A percentile compares a stretch with the other conserved stretches of the same genome.
phyloP scores from a whole-genome alignment of 2,888 invertebrate species.

The Acanthosepion pharaonis region DNA sequence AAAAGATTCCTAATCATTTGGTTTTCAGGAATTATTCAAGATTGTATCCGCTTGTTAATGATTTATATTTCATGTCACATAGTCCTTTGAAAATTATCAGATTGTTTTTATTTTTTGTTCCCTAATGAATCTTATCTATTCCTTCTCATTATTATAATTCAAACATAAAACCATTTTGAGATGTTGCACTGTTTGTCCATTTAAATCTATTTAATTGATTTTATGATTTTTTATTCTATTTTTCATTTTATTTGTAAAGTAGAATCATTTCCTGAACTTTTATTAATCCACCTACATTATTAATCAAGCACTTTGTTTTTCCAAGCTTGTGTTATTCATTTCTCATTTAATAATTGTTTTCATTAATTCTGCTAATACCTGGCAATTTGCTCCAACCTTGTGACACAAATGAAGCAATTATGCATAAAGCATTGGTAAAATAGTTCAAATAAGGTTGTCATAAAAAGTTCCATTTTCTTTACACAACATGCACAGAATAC shows the following conservation, averaged over 20 bases:
- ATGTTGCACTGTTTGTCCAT: background rate
- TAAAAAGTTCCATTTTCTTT: background rate
- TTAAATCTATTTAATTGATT: background rate
- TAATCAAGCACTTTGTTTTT: background rate
- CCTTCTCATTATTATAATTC: background rate
- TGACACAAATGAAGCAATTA: background rate
- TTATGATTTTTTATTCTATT: background rate
- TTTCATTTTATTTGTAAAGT: background rate
- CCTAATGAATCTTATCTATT: background rate
- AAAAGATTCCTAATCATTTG: no score
- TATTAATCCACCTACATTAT: background rate
- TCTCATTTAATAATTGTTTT: background rate
- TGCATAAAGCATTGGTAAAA: background rate
- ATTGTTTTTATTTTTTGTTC: no score
- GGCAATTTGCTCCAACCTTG: background rate
- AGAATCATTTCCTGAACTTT: background rate
- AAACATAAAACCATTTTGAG: background rate
- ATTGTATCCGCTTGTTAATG: no score
- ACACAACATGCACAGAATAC: background rate
- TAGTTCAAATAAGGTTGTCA: slow-evolving; percentile 2
- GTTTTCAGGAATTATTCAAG: no score
- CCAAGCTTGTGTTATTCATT: background rate
- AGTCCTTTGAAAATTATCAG: no score
- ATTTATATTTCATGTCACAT: no score
- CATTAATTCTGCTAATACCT: background rate